These are phyloP conservation scores for Sabatieria punctata DNA, from an alignment of 2,888 invertebrate genomes.

Conservation along the genomic window DNA sequence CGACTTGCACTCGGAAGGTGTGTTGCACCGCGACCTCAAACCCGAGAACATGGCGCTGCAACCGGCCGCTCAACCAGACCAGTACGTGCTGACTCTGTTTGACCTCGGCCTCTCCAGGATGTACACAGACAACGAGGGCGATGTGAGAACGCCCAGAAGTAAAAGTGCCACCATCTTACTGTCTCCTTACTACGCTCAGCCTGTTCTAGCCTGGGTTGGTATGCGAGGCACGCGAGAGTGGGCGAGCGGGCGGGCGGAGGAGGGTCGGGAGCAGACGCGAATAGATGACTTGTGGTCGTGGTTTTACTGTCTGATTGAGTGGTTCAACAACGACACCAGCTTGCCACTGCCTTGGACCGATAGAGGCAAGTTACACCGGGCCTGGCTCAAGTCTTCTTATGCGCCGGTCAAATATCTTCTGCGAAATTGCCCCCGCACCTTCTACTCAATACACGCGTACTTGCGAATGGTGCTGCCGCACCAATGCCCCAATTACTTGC, in stretches of 20 bases:
- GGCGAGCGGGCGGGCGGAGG: constrained; percentile 12
- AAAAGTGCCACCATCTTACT: too few relatives aligned
- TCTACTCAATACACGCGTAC: too few relatives aligned
- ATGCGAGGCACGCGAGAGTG: constrained; percentile 14
- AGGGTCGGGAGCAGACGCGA: constrained; percentile 14
- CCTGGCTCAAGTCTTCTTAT: constrained; percentile 7
- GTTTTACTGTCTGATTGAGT: constrained; percentile 14
- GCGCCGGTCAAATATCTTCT: constrained; percentile 9
- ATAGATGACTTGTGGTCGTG: constrained; percentile 15
- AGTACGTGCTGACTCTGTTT: constrained; percentile 11
- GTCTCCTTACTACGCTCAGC: too few relatives aligned
- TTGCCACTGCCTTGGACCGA: constrained; percentile 14
- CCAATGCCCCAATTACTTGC: too few relatives aligned
- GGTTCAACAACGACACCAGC: constrained; percentile 10
- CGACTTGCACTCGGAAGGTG: constrained; percentile 14
- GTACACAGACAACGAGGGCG: constrained; percentile 12
- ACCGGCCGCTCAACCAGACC: background rate
- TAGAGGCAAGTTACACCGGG: background rate
- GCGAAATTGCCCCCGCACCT: constrained; percentile 12
- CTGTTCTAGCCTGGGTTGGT: too few relatives aligned
- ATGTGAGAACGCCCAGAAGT: constrained; percentile 5
- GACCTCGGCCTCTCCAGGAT: constrained; percentile 15
- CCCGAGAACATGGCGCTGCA: constrained; percentile 15
- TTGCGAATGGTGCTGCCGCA: too few relatives aligned
- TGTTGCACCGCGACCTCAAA: constrained; percentile 13